Evolutionary conservation across 2,797 vertebrate genomes (phyloP), one percentile per base, ranked within the genome.

Genomic region (Oreortyx pictus): DNA sequence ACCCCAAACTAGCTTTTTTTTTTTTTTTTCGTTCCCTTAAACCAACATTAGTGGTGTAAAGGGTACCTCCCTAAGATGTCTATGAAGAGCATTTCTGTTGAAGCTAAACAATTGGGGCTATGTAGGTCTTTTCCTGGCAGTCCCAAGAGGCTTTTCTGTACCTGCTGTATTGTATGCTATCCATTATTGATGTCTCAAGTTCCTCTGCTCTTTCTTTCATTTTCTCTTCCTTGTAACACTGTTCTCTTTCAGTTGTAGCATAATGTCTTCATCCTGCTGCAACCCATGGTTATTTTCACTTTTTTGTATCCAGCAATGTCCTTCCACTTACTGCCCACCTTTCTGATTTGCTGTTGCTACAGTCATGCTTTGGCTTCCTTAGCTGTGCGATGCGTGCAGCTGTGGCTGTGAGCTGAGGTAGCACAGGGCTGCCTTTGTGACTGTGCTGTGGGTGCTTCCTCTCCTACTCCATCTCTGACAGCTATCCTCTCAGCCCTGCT

Each of bases 401-500:
- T 14, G 52, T 1, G 1, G 57, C 71, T 25, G 31, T 52, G 25
- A 54, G 25, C 43, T 0, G 22, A 76, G 46, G 54, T 81, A 27
- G 35, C 2, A 19, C 33, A 33, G 20, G 23, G 10, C 24, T 66
- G 19, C 20, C 10, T 49, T 14, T 64, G 49, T 87, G 39, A 13
- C 25, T 39, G 0, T 35, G 6, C 14, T 60, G 23, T 64, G 29
- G 4, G 43, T 65, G 16, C 20, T 14, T 31, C 33, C 18, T 49
- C 37, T 83, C 24, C 29, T 59, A 0, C 54, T 88, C 20, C 1
- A 5, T n/a, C 64, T 78, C 24, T 41, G 67, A 39, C n/a, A 22
- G 0, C 54, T 4, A 1, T 33, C 2, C 2, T 4, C 39, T 50
- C 17, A 70, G 1, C 1, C 1, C n/a, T 47, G 27, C 56, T 68